A percentile compares a stretch with the other conserved stretches of the same genome.
These are phyloP conservation scores for Chlorodrepanis virens DNA, from an alignment of 2,113 vertebrate genomes.

Conservation along the genomic window DNA sequence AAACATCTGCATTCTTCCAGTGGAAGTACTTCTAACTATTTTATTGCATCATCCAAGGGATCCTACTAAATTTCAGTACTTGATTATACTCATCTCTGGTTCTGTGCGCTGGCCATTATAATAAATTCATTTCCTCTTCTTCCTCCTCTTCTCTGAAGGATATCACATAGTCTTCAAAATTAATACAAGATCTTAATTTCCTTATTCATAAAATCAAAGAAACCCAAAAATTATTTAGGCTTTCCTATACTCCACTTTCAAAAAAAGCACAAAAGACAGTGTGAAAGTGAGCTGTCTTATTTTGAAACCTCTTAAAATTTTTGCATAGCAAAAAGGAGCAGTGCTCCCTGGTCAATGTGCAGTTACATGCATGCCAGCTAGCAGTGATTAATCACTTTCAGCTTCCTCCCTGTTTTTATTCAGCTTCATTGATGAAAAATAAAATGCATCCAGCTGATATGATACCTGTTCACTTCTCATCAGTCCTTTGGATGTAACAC, in stretches of 20 bases:
- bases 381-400: slow-evolving; percentile 6
- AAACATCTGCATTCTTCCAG: not conserved
- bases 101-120: not conserved
- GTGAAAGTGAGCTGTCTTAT: not conserved
- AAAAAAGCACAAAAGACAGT: not conserved
- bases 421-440: not conserved
- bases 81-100: not conserved
- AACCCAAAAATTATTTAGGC: not conserved
- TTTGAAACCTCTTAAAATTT: slow-evolving; percentile 24
- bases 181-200: not conserved
- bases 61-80: not conserved
- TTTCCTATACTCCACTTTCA: not conserved
- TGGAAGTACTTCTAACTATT: not conserved
- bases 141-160: not conserved
- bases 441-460: not conserved
- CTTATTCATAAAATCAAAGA: not conserved
- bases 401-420: slow-evolving; percentile 5
- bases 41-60: not conserved
- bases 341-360: not conserved
- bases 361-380: not conserved
- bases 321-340: not conserved
- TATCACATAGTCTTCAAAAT: not conserved
- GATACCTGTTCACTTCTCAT: not conserved
- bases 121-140: not conserved
- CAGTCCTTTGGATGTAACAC: not conserved